phyloP scores from a whole-genome alignment of 2,113 vertebrate genomes.

The Scytalopus superciliaris region DNA sequence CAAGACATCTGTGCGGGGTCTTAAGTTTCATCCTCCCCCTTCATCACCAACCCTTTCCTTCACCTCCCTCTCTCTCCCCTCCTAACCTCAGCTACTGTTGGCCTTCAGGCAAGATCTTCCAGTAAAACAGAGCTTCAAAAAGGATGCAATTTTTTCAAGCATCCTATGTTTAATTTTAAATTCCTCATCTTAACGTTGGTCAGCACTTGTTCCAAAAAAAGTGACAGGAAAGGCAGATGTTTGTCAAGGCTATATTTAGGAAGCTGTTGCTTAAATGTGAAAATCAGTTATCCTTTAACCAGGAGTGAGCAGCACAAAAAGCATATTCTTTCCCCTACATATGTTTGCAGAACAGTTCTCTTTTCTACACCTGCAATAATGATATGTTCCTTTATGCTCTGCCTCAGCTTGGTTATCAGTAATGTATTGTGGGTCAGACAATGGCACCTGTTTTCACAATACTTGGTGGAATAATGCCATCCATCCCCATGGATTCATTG shows the following conservation, averaged over 20 bases:
- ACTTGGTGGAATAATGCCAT: slow-evolving; percentile 51
- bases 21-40: background rate
- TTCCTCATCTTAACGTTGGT: background rate
- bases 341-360: slow-evolving; percentile 54
- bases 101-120: background rate
- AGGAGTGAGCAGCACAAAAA: slow-evolving; percentile 10
- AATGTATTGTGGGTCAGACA: slow-evolving; percentile 37
- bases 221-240: background rate
- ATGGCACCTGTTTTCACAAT: slow-evolving; percentile 23
- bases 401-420: slow-evolving; percentile 43
- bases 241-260: slow-evolving; percentile 22
- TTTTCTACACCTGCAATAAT: slow-evolving; percentile 26
- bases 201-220: background rate
- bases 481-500: slow-evolving; percentile 24
- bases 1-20: background rate
- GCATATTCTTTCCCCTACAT: background rate
- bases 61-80: background rate
- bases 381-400: background rate
- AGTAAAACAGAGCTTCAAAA: background rate
- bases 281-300: slow-evolving; percentile 54
- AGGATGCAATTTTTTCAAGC: background rate
- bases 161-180: background rate
- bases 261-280: background rate
- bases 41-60: background rate
- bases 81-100: background rate